These are phyloP conservation scores for Festucalex cinctus DNA, from an alignment of 2,113 vertebrate species.

Conservation along the genomic window DNA sequence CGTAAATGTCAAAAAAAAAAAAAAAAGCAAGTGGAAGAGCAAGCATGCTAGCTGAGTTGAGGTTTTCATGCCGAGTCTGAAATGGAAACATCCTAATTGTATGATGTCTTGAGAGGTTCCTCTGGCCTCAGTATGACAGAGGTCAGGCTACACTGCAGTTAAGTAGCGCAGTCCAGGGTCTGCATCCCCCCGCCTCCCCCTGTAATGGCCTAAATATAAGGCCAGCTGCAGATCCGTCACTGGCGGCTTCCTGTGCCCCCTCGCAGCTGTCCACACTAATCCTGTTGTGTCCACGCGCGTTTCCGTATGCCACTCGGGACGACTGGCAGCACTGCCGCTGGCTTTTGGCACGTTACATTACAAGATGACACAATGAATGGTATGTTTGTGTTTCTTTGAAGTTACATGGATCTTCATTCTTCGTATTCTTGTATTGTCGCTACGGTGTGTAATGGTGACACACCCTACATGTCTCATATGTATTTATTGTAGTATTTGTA, in stretches of 20 bases:
- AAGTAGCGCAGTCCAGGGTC: neutral
- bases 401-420: neutral
- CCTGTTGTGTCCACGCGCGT: conserved; percentile 49
- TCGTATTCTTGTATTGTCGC: neutral
- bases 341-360: conserved; percentile 28
- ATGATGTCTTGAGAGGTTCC: too few species aligned
- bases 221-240: conserved; percentile 58
- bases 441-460: neutral
- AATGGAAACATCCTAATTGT: too few species aligned
- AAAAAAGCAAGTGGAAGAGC: too few species aligned
- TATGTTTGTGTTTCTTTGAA: neutral
- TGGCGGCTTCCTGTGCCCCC: conserved; percentile 67
- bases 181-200: conserved; percentile 24
- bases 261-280: conserved; percentile 74
- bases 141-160: conserved; percentile 23
- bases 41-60: too few species aligned
- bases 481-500: too few species aligned
- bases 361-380: neutral
- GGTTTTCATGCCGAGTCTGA: too few species aligned
- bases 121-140: conserved; percentile 22
- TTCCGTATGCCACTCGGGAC: conserved; percentile 28
- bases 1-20: too few species aligned
- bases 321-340: conserved; percentile 24
- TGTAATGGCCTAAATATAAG: conserved; percentile 59
- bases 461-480: neutral